Evolutionary conservation across 1,140 invertebrate genomes (phyloP).

Genomic region (Sycobia sp.): DNA sequence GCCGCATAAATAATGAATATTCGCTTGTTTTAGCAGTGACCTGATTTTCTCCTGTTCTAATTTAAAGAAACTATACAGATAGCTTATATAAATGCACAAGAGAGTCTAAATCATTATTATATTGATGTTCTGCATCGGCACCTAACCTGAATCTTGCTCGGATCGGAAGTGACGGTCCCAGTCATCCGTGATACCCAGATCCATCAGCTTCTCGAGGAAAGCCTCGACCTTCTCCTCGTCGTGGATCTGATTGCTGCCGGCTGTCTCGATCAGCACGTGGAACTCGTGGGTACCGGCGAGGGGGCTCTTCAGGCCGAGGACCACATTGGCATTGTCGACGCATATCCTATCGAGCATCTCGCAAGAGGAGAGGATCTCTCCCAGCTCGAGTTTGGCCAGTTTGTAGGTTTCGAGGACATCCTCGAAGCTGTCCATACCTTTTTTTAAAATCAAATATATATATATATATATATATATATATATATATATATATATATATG

Average conservation of each 20-base stretch:
- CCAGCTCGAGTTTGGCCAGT: slow-evolving; percentile 74
- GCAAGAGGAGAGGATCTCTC: slow-evolving; percentile 91
- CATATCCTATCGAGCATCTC: slow-evolving; percentile 87
- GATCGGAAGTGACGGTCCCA: slow-evolving; percentile 84
- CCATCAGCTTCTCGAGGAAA: slow-evolving; percentile 79
- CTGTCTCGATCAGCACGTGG: slow-evolving; percentile 91
- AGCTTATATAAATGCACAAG: no score
- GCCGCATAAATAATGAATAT: no score
- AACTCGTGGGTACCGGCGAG: slow-evolving; percentile 68
- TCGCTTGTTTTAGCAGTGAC: no score
- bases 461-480: no score
- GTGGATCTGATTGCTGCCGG: slow-evolving; percentile 80
- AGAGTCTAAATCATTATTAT: no score
- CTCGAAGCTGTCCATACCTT: slow-evolving; percentile 77
- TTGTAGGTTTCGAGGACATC: slow-evolving; percentile 77
- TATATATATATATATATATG: no score
- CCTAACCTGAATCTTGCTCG: slow-evolving; percentile 75
- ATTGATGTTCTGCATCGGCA: no score
- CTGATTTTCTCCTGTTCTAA: no score
- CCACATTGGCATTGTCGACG: slow-evolving; percentile 65
- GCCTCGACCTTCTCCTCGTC: slow-evolving; percentile 85
- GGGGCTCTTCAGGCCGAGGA: slow-evolving; percentile 67
- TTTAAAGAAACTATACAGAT: no score
- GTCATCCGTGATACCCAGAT: slow-evolving; percentile 74
- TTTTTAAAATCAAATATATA: no score